phyloP scores from a whole-genome alignment of 2,113 vertebrate genomes.

The Hylia prasina region DNA sequence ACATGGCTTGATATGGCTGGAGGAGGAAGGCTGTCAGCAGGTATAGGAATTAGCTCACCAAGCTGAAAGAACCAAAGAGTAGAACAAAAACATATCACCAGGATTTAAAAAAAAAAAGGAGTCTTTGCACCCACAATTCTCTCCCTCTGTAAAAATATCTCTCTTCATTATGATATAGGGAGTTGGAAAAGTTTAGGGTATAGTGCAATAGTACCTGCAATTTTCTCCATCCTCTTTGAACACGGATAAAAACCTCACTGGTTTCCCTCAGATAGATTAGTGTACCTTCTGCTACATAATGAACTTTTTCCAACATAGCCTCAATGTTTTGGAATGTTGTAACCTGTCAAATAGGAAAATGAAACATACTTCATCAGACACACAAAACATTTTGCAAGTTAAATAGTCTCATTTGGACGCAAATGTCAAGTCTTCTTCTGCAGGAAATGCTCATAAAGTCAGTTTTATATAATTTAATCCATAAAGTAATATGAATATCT shows the following conservation, averaged over 20 bases:
- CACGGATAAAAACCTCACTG: constrained; percentile 86
- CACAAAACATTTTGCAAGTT: background rate
- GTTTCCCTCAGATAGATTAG: constrained; percentile 79
- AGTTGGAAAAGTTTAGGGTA: background rate
- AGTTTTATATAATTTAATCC: background rate
- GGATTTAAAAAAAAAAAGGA: background rate
- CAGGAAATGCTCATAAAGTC: background rate
- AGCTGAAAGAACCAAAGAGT: constrained; percentile 74
- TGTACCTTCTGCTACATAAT: constrained; percentile 80
- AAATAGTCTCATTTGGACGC: background rate
- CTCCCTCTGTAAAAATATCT: background rate
- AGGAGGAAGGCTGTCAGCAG: constrained; percentile 76
- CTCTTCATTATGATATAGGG: background rate
- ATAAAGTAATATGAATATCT: background rate
- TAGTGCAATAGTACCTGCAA: constrained; percentile 77
- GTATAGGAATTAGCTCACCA: constrained; percentile 82
- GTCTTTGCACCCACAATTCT: background rate
- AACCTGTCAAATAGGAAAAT: constrained; percentile 67
- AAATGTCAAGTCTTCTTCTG: background rate
- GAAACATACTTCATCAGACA: background rate
- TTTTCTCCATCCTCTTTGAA: constrained; percentile 90
- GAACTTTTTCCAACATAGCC: constrained; percentile 80
- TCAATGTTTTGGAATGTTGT: constrained; percentile 76
- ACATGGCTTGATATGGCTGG: constrained; percentile 72
- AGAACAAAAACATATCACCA: background rate